phyloP scores from a whole-genome alignment of 2,113 vertebrate genomes.

The Excalfactoria chinensis region DNA sequence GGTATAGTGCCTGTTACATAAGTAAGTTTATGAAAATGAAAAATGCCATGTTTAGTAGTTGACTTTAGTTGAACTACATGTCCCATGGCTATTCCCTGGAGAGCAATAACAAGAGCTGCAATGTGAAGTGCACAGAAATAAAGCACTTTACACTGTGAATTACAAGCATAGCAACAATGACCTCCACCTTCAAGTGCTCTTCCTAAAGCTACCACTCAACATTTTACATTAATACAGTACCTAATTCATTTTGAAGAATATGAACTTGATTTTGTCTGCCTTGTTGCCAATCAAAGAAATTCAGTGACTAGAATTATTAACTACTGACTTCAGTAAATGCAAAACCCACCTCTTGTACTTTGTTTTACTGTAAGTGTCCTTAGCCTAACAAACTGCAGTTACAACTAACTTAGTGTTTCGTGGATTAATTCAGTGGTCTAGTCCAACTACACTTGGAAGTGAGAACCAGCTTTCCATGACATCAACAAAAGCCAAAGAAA shows the following conservation, averaged over 20 bases:
- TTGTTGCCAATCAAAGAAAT: background rate
- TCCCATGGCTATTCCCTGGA: background rate
- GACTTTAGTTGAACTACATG: accelerated
- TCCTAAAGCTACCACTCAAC: background rate
- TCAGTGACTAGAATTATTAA: background rate
- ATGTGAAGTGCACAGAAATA: background rate
- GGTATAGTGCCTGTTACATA: background rate
- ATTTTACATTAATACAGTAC: background rate
- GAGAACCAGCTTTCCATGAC: background rate
- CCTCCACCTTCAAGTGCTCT: background rate
- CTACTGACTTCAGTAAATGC: background rate
- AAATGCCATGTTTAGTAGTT: background rate
- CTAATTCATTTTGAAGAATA: background rate
- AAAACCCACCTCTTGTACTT: background rate
- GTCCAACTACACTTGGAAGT: background rate
- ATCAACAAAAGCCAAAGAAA: background rate
- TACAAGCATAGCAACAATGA: background rate
- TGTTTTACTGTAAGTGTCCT: background rate
- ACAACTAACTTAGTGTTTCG: accelerated
- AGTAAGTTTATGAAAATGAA: background rate
- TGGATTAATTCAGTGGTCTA: background rate
- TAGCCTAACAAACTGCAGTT: background rate
- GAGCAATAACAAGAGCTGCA: background rate
- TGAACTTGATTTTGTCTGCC: background rate
- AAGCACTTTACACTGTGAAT: background rate